These are phyloP conservation scores for Drosophila ficusphila DNA, from an alignment of 1,140 invertebrate genomes.

Conservation along the genomic window DNA sequence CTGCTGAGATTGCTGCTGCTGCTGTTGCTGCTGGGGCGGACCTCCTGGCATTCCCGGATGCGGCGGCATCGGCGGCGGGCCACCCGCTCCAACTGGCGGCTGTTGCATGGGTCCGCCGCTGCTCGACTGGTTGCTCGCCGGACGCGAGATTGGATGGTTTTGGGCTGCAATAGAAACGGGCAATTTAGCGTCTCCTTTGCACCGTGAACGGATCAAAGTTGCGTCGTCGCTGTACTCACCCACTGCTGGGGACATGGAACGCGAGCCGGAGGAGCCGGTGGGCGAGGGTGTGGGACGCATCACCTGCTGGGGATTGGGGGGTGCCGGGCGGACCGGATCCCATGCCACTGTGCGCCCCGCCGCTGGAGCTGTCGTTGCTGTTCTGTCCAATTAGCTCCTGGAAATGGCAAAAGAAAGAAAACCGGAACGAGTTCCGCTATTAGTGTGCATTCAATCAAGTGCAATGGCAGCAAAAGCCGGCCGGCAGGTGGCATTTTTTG, in stretches of 20 bases:
- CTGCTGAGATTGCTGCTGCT: slow-evolving; percentile 83
- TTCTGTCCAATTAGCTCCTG: slow-evolving; percentile 93
- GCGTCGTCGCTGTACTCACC: slow-evolving; percentile 87
- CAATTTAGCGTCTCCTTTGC: neutral
- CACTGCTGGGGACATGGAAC: slow-evolving; percentile 98
- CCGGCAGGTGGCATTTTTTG: slow-evolving; percentile 45
- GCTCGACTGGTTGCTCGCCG: slow-evolving; percentile 94
- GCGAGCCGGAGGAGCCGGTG: slow-evolving; percentile 94
- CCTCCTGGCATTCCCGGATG: slow-evolving; percentile 57
- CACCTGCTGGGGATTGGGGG: slow-evolving; percentile 87
- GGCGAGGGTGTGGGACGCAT: slow-evolving; percentile 96
- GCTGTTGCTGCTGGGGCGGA: slow-evolving; percentile 80
- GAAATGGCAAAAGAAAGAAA: slow-evolving; percentile 84
- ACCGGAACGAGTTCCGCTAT: slow-evolving; percentile 27
- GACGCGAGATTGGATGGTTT: slow-evolving; percentile 86
- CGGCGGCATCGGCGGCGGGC: slow-evolving; percentile 88
- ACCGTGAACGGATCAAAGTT: neutral
- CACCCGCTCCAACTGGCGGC: slow-evolving; percentile 86
- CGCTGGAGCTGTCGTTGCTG: slow-evolving; percentile 91
- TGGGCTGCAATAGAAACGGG: slow-evolving; percentile 37
- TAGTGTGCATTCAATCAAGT: slow-evolving; percentile 13
- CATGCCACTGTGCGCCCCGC: slow-evolving; percentile 88
- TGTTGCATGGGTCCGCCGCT: slow-evolving; percentile 79
- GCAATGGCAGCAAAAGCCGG: slow-evolving; percentile 38
- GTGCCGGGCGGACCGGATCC: slow-evolving; percentile 90